A percentile compares a stretch with the other conserved stretches of the same genome.
These are phyloP conservation scores for Perodicticus potto DNA, from an alignment of 2,797 vertebrate species.

Conservation along the genomic window DNA sequence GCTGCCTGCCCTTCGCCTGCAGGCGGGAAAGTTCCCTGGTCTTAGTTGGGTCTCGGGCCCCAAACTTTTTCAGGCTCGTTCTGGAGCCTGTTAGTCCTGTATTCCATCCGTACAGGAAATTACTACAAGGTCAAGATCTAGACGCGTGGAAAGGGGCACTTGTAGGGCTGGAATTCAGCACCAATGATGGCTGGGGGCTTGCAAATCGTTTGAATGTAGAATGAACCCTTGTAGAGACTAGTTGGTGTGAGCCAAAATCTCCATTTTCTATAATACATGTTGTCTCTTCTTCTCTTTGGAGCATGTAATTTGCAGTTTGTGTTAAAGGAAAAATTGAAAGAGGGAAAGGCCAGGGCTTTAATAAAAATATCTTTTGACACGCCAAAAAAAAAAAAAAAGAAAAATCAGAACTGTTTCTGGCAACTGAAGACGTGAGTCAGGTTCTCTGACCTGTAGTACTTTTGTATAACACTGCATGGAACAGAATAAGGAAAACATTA, in stretches of 20 bases:
- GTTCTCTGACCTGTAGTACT: neutral
- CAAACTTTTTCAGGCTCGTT: neutral
- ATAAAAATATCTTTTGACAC: neutral
- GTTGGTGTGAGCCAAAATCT: neutral
- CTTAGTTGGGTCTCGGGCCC: neutral
- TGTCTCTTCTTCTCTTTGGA: neutral
- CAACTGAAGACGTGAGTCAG: neutral
- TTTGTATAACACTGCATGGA: neutral
- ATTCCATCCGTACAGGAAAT: neutral
- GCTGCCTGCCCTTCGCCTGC: neutral
- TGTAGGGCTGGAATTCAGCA: neutral
- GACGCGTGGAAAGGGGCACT: neutral
- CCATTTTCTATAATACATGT: neutral
- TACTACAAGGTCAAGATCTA: neutral
- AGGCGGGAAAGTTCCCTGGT: neutral
- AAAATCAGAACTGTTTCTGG: neutral
- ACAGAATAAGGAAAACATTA: neutral
- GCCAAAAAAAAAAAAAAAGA: neutral
- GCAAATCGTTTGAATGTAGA: neutral
- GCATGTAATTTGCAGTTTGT: neutral
- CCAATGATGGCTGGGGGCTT: neutral
- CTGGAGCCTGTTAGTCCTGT: neutral
- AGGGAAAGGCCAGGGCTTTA: neutral
- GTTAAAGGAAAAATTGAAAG: slow-evolving; percentile 23
- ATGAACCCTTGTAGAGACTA: neutral